phyloP scores from a whole-genome alignment of 2,797 vertebrate genomes.

The Rhinichthys osculus region DNA sequence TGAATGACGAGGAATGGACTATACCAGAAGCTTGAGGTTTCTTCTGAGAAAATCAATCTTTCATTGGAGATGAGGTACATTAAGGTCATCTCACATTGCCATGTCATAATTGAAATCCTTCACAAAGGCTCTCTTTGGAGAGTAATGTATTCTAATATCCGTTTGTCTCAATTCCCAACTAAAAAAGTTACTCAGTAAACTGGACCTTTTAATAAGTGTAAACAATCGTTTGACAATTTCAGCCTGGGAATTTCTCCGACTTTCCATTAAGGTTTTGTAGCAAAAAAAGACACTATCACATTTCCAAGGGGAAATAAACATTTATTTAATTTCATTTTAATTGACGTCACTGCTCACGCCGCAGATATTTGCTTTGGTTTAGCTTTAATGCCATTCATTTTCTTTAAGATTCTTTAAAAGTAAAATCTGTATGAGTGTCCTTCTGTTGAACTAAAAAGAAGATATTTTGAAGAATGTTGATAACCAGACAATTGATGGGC shows the following conservation, averaged over 20 bases:
- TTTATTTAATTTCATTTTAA: background rate
- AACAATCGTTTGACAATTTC: background rate
- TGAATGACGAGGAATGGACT: background rate
- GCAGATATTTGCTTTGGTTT: constrained; percentile 18
- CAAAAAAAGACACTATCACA: background rate
- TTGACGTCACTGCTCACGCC: background rate
- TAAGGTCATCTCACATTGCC: background rate
- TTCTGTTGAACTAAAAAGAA: too few species aligned
- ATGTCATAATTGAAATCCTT: constrained; percentile 17
- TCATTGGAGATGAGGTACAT: constrained; percentile 1
- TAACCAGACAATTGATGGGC: too few species aligned
- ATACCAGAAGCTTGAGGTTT: background rate
- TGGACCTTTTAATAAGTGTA: background rate
- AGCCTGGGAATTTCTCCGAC: constrained; percentile 5
- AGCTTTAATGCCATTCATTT: background rate
- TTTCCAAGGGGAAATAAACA: background rate
- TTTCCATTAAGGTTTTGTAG: background rate
- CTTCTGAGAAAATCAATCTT: constrained; percentile 33
- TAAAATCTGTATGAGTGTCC: too few species aligned
- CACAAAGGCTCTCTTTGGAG: constrained; percentile 12
- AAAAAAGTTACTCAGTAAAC: background rate
- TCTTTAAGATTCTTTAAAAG: background rate
- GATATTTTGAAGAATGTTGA: too few species aligned
- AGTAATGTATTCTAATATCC: background rate
- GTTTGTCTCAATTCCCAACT: background rate